Evolutionary conservation across 2,797 vertebrate species (phyloP), one percentile per base, ranked within the genome.

Genomic region (Chaunax sp.): DNA sequence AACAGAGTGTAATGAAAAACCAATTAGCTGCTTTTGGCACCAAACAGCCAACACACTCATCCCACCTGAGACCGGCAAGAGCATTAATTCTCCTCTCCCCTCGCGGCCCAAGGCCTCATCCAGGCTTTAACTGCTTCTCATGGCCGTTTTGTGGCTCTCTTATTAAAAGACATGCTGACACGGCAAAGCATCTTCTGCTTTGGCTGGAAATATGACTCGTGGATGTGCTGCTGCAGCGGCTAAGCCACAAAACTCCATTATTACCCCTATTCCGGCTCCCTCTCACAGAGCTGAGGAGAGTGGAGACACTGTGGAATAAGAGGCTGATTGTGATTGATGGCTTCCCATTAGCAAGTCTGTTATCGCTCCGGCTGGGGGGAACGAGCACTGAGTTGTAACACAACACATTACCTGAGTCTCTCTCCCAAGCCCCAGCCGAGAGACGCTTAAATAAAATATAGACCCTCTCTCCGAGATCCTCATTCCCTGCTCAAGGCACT

Each of bases 301-400:
- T 75, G 90, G 47, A 95, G 94, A 95, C 95, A 92, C 93, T 75
- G 90, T 94, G 94, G 94, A 96, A 95, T 95, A 95, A 94, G 93
- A 92, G 93, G 81, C 90, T 96, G 96, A 97, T 96, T 96, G 95
- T 96, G 96, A 97, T 96, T 96, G 96, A 97, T 97, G 95, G 93
- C 94, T 96, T 96, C 95, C 96, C 96, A 96, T 96, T 96, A 97
- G 95, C 87, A 83, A 57, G 66, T 77, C 50, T 88, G 87, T 90
- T 90, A 90, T 85, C 72, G 70, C 83, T 85, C 60, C 52, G 61
- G 78, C 74, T 87, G 84, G 83, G 93, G 94, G 94, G 95, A 94
- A 93, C 93, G 92, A 93, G 94, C 95, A 96, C 94, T 96, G 95
- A 95, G 93, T 96, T 96, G 96, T 96, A 97, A 96, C 95, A 96